phyloP scores from a whole-genome alignment of 2,113 vertebrate genomes.

The Oncorhynchus nerka region DNA sequence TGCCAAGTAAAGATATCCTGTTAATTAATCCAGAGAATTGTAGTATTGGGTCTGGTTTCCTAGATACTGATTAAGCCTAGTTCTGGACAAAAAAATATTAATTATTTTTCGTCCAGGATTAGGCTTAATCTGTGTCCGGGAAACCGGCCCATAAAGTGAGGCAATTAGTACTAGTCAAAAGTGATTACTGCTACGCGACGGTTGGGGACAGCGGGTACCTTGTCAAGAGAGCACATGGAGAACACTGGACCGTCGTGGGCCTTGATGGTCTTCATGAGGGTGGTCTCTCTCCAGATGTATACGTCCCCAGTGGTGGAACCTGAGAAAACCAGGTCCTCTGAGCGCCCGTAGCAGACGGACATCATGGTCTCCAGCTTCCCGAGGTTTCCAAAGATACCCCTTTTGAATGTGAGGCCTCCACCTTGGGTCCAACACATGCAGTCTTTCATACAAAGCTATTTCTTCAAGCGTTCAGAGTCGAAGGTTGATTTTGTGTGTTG shows the following conservation, averaged over 20 bases:
- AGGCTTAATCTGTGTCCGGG: too few species aligned
- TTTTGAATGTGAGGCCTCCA: constrained; percentile 89
- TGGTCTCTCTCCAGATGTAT: constrained; percentile 91
- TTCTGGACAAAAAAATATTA: too few species aligned
- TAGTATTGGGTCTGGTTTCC: too few species aligned
- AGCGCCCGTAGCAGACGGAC: constrained; percentile 87
- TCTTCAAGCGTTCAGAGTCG: too few species aligned
- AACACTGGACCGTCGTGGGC: constrained; percentile 96
- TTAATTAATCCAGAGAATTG: too few species aligned
- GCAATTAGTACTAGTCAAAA: too few species aligned
- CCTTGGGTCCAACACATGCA: constrained; percentile 67
- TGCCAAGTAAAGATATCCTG: too few species aligned
- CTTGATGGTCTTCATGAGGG: constrained; percentile 91
- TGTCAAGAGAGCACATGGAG: constrained; percentile 95
- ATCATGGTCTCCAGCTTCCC: constrained; percentile 95
- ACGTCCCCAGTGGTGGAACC: constrained; percentile 94
- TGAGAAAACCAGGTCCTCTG: constrained; percentile 91
- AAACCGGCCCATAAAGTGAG: too few species aligned
- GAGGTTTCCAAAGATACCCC: constrained; percentile 86
- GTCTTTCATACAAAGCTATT: background rate
- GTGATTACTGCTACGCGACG: too few species aligned
- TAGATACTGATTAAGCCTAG: too few species aligned
- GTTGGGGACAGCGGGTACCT: constrained; percentile 70
- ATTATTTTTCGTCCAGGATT: too few species aligned
- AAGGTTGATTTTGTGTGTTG: too few species aligned